phyloP scores from a whole-genome alignment of 1,140 invertebrate genomes.

The Pachypeltis micranthus region DNA sequence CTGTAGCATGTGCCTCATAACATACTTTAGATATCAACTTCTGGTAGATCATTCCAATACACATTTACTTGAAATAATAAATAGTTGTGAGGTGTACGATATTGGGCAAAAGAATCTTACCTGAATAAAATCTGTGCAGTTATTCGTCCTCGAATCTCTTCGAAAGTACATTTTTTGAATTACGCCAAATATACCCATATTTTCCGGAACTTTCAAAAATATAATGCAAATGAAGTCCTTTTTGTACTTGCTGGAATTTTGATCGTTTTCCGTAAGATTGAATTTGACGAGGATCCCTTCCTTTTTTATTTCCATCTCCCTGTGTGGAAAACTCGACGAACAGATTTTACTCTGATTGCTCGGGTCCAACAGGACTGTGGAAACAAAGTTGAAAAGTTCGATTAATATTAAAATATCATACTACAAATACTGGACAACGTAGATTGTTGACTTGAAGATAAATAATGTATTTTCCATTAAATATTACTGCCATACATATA shows the following conservation, averaged over 20 bases:
- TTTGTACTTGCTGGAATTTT: slow-evolving; percentile 4
- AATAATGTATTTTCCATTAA: too few relatives aligned
- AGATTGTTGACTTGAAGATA: too few relatives aligned
- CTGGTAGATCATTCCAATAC: too few relatives aligned
- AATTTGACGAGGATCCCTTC: not conserved
- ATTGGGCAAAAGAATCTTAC: too few relatives aligned
- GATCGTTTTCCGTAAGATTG: not conserved
- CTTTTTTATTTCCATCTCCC: not conserved
- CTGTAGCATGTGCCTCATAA: too few relatives aligned
- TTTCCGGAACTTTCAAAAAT: slow-evolving; percentile 10
- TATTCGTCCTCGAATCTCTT: slow-evolving; percentile 19
- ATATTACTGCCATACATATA: too few relatives aligned
- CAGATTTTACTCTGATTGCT: not conserved
- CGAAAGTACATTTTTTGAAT: slow-evolving; percentile 28
- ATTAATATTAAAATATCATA: not conserved
- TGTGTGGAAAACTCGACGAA: not conserved
- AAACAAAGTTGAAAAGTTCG: not conserved
- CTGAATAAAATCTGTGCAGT: slow-evolving; percentile 30
- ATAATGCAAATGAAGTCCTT: slow-evolving; percentile 22
- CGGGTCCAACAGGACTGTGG: not conserved
- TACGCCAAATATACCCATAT: slow-evolving; percentile 25
- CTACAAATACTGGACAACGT: too few relatives aligned
- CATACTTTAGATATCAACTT: too few relatives aligned
- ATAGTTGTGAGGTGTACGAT: too few relatives aligned
- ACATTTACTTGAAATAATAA: too few relatives aligned